A percentile compares a stretch with the other conserved stretches of the same genome.
These are phyloP conservation scores for Megalurothrips usitatus DNA, from an alignment of 2,888 invertebrate genomes.

Conservation along the genomic window DNA sequence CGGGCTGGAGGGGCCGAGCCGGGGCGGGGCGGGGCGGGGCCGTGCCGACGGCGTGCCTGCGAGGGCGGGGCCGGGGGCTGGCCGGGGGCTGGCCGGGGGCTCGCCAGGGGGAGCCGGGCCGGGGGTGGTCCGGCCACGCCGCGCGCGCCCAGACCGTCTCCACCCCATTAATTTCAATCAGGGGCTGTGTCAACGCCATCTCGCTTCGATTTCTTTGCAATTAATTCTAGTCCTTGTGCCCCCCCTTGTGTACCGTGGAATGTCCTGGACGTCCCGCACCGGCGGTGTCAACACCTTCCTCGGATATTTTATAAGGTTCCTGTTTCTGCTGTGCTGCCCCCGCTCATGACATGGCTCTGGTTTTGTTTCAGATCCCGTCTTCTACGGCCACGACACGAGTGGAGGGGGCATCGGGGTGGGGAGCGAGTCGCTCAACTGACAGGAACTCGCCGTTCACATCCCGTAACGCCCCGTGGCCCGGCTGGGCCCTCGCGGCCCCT, in stretches of 20 bases:
- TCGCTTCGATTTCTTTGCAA: not conserved
- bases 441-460: not conserved
- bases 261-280: no score
- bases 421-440: conserved; percentile 38
- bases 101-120: not conserved
- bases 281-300: no score
- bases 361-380: conserved; percentile 40
- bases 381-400: conserved; percentile 41
- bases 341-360: conserved; percentile 16
- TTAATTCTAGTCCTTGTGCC: not conserved
- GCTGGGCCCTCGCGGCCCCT: not conserved
- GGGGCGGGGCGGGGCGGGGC: not conserved
- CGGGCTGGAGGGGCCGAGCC: not conserved
- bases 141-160: not conserved
- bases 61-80: not conserved
- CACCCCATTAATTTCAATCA: conserved; percentile 15
- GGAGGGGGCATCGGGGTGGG: conserved; percentile 31
- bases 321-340: not conserved
- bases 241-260: no score
- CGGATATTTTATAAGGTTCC: not conserved
- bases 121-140: not conserved
- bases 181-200: not conserved
- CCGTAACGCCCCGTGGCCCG: not conserved
- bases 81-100: not conserved
- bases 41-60: not conserved